Percentiles rank a stretch among this genome's conserved stretches.
Evolutionary conservation across 2,797 vertebrate genomes (phyloP).

Genomic region (Hyperoplus lanceolatus): DNA sequence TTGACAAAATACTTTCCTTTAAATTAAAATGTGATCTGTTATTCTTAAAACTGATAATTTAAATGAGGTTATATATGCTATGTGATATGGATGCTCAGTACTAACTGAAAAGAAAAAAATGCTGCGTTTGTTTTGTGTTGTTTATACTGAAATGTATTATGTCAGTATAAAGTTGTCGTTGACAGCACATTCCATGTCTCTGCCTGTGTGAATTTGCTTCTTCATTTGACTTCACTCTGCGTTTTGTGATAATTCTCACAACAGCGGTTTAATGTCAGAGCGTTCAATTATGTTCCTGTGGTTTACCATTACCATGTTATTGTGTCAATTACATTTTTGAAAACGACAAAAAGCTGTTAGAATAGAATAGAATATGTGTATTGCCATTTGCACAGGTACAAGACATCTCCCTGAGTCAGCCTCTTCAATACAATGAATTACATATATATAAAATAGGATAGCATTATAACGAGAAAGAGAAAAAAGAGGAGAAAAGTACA

Average conservation of each 20-base stretch:
- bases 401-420: too few species aligned
- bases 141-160: not conserved
- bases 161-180: slow-evolving; percentile 2
- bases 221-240: slow-evolving; percentile 26
- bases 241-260: slow-evolving; percentile 24
- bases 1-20: slow-evolving; percentile 47
- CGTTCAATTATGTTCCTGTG: slow-evolving; percentile 31
- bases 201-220: slow-evolving; percentile 29
- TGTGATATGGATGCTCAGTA: not conserved
- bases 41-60: slow-evolving; percentile 21
- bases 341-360: slow-evolving; percentile 12
- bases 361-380: not conserved
- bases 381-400: too few species aligned
- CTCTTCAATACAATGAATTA: too few species aligned
- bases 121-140: slow-evolving; percentile 12
- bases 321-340: slow-evolving; percentile 13
- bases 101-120: not conserved
- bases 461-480: too few species aligned
- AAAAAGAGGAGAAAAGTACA: too few species aligned
- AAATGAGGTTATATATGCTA: slow-evolving; percentile 3
- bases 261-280: slow-evolving; percentile 11
- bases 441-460: too few species aligned
- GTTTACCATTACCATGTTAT: slow-evolving; percentile 15
- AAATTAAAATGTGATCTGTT: slow-evolving; percentile 32
- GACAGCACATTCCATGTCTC: slow-evolving; percentile 20